Evolutionary conservation across 1,140 invertebrate genomes (phyloP), one percentile per base, ranked within the genome.

Genomic region (Pteromalus puparum): DNA sequence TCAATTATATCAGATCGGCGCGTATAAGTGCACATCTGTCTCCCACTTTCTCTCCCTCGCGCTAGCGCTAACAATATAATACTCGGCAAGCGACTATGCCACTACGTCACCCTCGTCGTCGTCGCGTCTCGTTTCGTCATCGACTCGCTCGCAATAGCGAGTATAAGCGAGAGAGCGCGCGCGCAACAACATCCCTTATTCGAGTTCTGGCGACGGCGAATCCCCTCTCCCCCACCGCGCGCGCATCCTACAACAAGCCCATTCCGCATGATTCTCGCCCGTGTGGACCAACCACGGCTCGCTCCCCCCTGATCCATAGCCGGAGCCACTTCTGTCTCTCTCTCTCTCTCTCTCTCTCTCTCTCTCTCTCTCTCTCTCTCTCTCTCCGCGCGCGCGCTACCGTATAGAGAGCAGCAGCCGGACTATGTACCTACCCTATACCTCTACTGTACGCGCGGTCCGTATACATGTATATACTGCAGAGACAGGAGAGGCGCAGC

Each of bases 281-380:
- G 72, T n/a, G 72, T 65, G 46, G 61, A 76, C 74, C 74, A 76
- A 83, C 87, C 88, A 89, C 88, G 84, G 88, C 88, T 87, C 89
- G 86, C 87, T 89, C 87, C 15, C 77, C 68, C 21, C 38, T 74
- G 73, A 30, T 38, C 73, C 73, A 30, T 72, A 72, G 68, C 18
- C 24, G 24, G 28, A 72, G 68, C 30, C 67, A 24, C 67, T 70
- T 70, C 30, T 34, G 3, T 6, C 30, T 34, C 30, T 34, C 30
- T 34, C 30, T 34, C 65, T 67, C 65, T 18, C 65, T 18, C 65
- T 67, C 15, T 24, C 65, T 42, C 38, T 42, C 38, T 42, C 38
- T n/a, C 46, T 12, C n/a, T n/a, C n/a, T 53, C 30, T 34, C 21
- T 61, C 53, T 61, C 53, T 61, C 53, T 61, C 53, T 21, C 53